phyloP scores from a whole-genome alignment of 2,113 vertebrate genomes.

The Otolemur garnettii region DNA sequence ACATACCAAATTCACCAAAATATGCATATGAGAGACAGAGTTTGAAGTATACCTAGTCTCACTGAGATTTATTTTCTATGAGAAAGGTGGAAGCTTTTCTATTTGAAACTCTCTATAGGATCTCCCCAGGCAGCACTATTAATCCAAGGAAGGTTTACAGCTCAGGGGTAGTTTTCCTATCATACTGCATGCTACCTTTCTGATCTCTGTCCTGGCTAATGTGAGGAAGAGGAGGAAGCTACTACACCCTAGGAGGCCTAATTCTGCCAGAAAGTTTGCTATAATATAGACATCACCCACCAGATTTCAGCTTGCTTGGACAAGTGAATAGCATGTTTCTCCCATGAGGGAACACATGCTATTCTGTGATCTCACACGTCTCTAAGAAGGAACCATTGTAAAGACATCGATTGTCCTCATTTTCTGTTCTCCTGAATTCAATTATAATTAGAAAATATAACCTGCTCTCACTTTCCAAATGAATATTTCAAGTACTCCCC shows the following conservation, averaged over 20 bases:
- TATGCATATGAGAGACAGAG: background rate
- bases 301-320: background rate
- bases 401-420: background rate
- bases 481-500: background rate
- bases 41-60: background rate
- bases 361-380: background rate
- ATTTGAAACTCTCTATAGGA: background rate
- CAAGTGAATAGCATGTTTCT: background rate
- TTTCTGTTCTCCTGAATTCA: background rate
- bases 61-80: background rate
- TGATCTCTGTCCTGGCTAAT: background rate
- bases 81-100: background rate
- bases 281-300: background rate
- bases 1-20: slow-evolving; percentile 26
- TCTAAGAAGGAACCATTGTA: background rate
- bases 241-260: background rate
- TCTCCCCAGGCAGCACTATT: background rate
- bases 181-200: background rate
- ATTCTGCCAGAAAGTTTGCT: background rate
- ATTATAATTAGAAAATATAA: background rate
- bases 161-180: background rate
- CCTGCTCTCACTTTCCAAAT: background rate
- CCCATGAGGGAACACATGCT: background rate
- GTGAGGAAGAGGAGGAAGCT: background rate
- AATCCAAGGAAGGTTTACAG: background rate